Conservation (phyloP, 1,140 invertebrate species). For the Proales similis region DNA sequence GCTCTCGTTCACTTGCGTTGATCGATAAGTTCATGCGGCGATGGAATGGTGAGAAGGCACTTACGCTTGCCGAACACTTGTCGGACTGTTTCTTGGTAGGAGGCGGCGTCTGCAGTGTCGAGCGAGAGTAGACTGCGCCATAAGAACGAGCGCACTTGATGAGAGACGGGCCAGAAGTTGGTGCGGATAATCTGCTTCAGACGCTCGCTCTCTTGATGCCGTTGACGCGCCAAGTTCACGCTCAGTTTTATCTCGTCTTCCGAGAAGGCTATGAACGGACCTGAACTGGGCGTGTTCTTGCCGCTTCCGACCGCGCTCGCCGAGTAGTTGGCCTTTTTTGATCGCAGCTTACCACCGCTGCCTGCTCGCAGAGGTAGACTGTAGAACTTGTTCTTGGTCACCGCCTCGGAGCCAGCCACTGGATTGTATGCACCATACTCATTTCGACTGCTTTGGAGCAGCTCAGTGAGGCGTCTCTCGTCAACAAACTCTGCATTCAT, state of each 20-base stretch:
- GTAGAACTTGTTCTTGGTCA: too few relatives aligned
- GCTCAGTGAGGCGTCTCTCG: too few relatives aligned
- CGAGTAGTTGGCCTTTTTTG: too few relatives aligned
- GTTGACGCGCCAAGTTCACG: slow-evolving; percentile 4
- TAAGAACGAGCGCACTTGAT: slow-evolving; percentile 39
- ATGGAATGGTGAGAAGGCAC: background rate
- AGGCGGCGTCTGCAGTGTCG: slow-evolving; percentile 1
- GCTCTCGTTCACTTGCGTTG: background rate
- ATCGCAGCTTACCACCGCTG: too few relatives aligned
- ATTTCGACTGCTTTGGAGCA: too few relatives aligned
- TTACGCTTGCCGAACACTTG: slow-evolving; percentile 35
- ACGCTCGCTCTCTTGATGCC: slow-evolving; percentile 39
- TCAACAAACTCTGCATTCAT: too few relatives aligned
- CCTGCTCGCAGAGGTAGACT: too few relatives aligned
- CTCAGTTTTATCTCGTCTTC: slow-evolving; percentile 19
- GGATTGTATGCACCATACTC: too few relatives aligned
- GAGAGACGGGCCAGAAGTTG: slow-evolving; percentile 39
- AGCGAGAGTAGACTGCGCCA: slow-evolving; percentile 39
- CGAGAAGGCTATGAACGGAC: too few relatives aligned
- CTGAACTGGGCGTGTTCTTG: too few relatives aligned
- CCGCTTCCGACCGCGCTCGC: too few relatives aligned
- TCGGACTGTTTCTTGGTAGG: slow-evolving; percentile 18
- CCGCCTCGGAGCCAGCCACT: too few relatives aligned
- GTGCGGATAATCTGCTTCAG: slow-evolving; percentile 40
- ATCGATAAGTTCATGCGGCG: background rate